Conservation (phyloP, 2,888 invertebrate species). For the Apamea epomidion region DNA sequence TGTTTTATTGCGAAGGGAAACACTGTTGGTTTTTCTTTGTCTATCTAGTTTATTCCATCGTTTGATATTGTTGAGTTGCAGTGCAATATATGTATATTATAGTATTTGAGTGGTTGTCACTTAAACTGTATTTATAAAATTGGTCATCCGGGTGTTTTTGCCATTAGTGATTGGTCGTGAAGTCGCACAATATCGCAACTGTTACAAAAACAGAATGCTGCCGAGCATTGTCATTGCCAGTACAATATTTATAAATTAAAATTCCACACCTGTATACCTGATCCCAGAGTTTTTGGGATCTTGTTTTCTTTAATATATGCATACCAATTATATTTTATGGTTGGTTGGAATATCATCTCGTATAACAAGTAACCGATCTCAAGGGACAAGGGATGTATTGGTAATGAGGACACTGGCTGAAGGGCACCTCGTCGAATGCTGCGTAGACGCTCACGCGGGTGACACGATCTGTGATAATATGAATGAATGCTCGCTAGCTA, state of each 20-base stretch:
- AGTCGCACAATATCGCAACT: slow-evolving; percentile 6
- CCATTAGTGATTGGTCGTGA: background rate
- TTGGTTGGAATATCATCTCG: slow-evolving; percentile 16
- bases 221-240: background rate
- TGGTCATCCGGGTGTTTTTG: background rate
- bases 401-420: slow-evolving; percentile 33
- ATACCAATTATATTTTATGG: slow-evolving; percentile 3
- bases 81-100: background rate
- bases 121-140: background rate
- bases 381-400: slow-evolving; percentile 19
- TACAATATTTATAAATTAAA: slow-evolving; percentile 18
- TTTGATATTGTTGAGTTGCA: background rate
- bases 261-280: background rate
- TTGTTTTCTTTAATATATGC: background rate
- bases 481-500: slow-evolving; percentile 23
- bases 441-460: slow-evolving; percentile 17
- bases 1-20: slow-evolving; percentile 33
- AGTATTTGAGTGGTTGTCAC: background rate
- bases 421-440: slow-evolving; percentile 19
- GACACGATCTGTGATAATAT: slow-evolving; percentile 28
- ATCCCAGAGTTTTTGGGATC: background rate
- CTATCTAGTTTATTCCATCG: background rate
- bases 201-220: slow-evolving; percentile 4
- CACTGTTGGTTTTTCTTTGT: slow-evolving; percentile 4
- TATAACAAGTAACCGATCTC: slow-evolving; percentile 30